A percentile compares a stretch with the other conserved stretches of the same genome.
Evolutionary conservation across 2,113 vertebrate species (phyloP).

Genomic region (Scomber scombrus): DNA sequence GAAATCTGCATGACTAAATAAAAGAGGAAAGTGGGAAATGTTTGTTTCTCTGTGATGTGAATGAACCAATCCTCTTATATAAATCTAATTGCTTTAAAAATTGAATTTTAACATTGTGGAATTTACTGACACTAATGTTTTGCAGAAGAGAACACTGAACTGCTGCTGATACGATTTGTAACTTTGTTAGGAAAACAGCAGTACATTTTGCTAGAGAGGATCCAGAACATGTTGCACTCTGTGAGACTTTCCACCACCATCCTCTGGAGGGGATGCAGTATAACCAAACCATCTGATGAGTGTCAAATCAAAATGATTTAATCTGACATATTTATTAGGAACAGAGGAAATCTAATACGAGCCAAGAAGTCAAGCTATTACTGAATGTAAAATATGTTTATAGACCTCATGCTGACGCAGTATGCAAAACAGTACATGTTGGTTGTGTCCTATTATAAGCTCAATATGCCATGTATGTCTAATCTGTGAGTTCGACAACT

Average conservation of each 20-base stretch:
- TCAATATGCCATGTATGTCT: not conserved
- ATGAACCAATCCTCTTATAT: no score
- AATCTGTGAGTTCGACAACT: not conserved
- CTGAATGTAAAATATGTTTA: conserved; percentile 1
- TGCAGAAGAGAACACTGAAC: not conserved
- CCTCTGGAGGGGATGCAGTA: conserved; percentile 48
- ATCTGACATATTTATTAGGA: conserved; percentile 57
- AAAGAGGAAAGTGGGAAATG: no score
- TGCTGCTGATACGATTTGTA: conserved; percentile 8
- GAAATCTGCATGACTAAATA: not conserved
- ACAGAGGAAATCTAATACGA: conserved; percentile 27
- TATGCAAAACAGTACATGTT: conserved; percentile 4
- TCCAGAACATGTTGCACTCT: conserved; percentile 56
- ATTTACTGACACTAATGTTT: not conserved
- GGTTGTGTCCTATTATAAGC: not conserved
- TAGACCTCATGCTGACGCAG: not conserved
- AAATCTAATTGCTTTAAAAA: not conserved
- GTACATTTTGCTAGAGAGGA: conserved; percentile 6
- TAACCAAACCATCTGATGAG: conserved; percentile 25
- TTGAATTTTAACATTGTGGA: no score
- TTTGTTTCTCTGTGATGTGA: no score
- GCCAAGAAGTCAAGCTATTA: conserved; percentile 21
- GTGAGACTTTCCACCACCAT: conserved; percentile 45
- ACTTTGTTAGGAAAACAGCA: conserved; percentile 28
- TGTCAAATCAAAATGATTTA: conserved; percentile 52